Evolutionary conservation across 2,113 vertebrate species (phyloP).

Genomic region (Menidia beryllina): DNA sequence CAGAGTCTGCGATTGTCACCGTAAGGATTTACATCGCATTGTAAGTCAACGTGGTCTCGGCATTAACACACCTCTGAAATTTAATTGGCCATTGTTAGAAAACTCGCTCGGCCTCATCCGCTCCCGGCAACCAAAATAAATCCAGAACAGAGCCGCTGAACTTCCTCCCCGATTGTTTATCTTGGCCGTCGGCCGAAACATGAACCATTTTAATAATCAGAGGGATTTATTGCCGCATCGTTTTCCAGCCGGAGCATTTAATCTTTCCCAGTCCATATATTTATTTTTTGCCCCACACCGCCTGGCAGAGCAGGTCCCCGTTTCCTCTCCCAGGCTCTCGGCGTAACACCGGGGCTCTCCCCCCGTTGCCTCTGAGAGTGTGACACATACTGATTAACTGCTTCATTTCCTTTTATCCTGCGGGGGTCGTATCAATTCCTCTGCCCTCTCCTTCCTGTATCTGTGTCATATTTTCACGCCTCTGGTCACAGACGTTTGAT

Average conservation of each 20-base stretch:
- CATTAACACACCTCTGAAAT: neutral
- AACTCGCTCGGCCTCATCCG: neutral
- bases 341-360: conserved; percentile 11
- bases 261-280: neutral
- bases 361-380: conserved; percentile 15
- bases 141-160: neutral
- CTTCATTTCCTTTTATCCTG: conserved; percentile 26
- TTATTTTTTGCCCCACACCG: neutral
- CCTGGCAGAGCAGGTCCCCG: conserved; percentile 31
- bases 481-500: conserved; percentile 44
- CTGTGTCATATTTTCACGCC: conserved; percentile 1
- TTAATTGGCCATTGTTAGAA: neutral
- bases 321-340: conserved; percentile 6
- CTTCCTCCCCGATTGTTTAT: conserved; percentile 6
- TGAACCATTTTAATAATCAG: conserved; percentile 2
- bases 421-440: conserved; percentile 30
- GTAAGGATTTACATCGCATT: too few relatives aligned
- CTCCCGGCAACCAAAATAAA: neutral
- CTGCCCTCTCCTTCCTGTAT: conserved; percentile 33
- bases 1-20: too few relatives aligned
- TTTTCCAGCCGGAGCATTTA: conserved; percentile 1
- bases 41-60: too few relatives aligned
- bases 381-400: conserved; percentile 40
- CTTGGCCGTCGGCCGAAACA: neutral
- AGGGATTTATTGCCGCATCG: conserved; percentile 1